Evolutionary conservation across 2,888 invertebrate genomes (phyloP).

Genomic region (Sericinus montela): DNA sequence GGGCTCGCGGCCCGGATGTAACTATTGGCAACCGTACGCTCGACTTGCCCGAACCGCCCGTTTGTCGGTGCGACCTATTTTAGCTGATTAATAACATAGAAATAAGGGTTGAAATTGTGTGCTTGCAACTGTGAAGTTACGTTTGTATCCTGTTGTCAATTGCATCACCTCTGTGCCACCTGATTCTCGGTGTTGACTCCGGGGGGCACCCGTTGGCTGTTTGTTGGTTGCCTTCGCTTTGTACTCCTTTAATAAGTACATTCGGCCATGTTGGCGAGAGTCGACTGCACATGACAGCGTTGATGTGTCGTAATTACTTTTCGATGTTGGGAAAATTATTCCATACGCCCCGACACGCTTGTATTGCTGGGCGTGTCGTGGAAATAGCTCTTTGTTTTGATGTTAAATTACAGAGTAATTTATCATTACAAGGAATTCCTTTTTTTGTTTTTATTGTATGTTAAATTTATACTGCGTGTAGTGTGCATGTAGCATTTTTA

Average conservation of each 20-base stretch:
- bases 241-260: slow-evolving; percentile 38
- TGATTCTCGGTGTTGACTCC: slow-evolving; percentile 37
- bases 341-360: slow-evolving; percentile 21
- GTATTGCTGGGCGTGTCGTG: slow-evolving; percentile 3
- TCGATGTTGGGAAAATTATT: slow-evolving; percentile 30
- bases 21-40: slow-evolving; percentile 41
- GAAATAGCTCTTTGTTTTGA: slow-evolving; percentile 8
- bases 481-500: too few relatives aligned
- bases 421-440: background rate
- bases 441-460: background rate
- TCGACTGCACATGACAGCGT: slow-evolving; percentile 36
- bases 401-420: background rate
- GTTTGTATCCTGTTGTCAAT: slow-evolving; percentile 33
- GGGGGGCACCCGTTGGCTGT: slow-evolving; percentile 31
- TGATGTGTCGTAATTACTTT: slow-evolving; percentile 45
- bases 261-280: slow-evolving; percentile 33
- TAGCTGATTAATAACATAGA: slow-evolving; percentile 23
- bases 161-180: slow-evolving; percentile 40
- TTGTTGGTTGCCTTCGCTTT: slow-evolving; percentile 33
- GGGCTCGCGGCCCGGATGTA: slow-evolving; percentile 40
- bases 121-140: slow-evolving; percentile 24
- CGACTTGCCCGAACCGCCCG: slow-evolving; percentile 10
- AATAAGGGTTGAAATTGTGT: slow-evolving; percentile 29
- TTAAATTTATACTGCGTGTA: too few relatives aligned
- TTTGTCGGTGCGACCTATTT: slow-evolving; percentile 23